Base-by-base conservation (phyloP, 2,797 vertebrate species). In the Enteromius paludinosus region DNA sequence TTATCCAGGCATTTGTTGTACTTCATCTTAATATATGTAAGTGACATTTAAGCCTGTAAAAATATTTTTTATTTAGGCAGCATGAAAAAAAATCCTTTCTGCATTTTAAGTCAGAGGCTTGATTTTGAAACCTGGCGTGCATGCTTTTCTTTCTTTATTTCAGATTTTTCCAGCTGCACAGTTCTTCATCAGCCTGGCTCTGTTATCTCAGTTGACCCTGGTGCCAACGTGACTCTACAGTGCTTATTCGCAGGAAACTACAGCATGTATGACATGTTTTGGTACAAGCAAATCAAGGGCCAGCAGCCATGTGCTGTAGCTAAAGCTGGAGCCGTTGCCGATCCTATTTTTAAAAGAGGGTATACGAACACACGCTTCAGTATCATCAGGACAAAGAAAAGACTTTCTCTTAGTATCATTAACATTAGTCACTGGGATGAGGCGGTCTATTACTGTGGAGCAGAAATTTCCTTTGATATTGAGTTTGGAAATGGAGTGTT, bases 251-350 rank as follows among this genome's bases (percentile, higher is more conserved):
- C 59, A 30, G 18, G 17, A 23, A 12, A 61, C 14, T 52, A 35
- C 3, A 35, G 2, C 25, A 15, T 43, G 30, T 74, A 68, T 47
- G 18, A 54, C 5, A 15, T 84, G 15, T 6, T 84, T 43, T 81
- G 82, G 82, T 78, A 78, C 64, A 59, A 84, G 18, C 78, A 84
- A 49, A 61, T 43, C 33, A 5, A 45, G 5, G 49, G 77, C 61
- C 47, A 69, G 8, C 12, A 23, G 25, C 83, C 49, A 25, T 8
- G 18, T 14, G 8, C 71, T 64, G 33, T 65, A 3, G n/a, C n/a
- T 62, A 65, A 28, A 5, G 30, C 23, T 9, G 38, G 28, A 61
- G 33, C 1, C 3, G n/a, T 76, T 17, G 35, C 35, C 10, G 59
- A 49, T 61, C 41, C 38, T 5, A 20, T 45, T 43, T 76, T 41